These are phyloP conservation scores for Drosophila emarginata DNA, from an alignment of 2,888 invertebrate species.

Conservation along the genomic window DNA sequence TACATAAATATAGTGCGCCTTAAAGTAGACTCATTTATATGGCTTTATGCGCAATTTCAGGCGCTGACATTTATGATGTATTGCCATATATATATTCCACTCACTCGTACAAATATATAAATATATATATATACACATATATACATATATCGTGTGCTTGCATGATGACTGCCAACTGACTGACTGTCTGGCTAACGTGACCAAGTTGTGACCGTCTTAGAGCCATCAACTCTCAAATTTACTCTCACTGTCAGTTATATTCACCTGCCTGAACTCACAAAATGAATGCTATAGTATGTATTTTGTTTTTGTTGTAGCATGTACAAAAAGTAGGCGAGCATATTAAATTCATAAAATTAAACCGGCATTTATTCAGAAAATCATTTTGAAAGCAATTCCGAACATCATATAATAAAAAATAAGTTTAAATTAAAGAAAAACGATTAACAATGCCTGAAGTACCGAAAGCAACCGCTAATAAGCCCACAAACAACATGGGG, in stretches of 20 bases:
- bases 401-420: not conserved
- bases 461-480: slow-evolving; percentile 14
- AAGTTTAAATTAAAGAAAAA: not conserved
- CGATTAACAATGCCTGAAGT: slow-evolving; percentile 52
- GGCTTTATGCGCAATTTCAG: slow-evolving; percentile 75
- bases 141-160: slow-evolving; percentile 21
- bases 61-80: slow-evolving; percentile 79
- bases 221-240: slow-evolving; percentile 31
- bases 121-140: slow-evolving; percentile 8
- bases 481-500: slow-evolving; percentile 7
- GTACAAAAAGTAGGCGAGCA: slow-evolving; percentile 47
- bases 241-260: slow-evolving; percentile 10
- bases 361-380: not conserved
- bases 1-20: slow-evolving; percentile 72
- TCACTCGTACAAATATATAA: slow-evolving; percentile 9
- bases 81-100: slow-evolving; percentile 21
- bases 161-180: slow-evolving; percentile 64
- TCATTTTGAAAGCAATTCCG: slow-evolving; percentile 1
- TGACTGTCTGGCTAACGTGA: slow-evolving; percentile 44
- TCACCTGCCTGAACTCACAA: slow-evolving; percentile 25
- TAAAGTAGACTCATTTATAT: slow-evolving; percentile 78
- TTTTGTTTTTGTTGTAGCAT: slow-evolving; percentile 9
- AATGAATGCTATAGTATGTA: slow-evolving; percentile 18
- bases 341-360: slow-evolving; percentile 49
- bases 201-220: slow-evolving; percentile 9